A percentile compares a stretch with the other conserved stretches of the same genome.
phyloP scores from a whole-genome alignment of 2,888 invertebrate species.

The Orthosia cruda region DNA sequence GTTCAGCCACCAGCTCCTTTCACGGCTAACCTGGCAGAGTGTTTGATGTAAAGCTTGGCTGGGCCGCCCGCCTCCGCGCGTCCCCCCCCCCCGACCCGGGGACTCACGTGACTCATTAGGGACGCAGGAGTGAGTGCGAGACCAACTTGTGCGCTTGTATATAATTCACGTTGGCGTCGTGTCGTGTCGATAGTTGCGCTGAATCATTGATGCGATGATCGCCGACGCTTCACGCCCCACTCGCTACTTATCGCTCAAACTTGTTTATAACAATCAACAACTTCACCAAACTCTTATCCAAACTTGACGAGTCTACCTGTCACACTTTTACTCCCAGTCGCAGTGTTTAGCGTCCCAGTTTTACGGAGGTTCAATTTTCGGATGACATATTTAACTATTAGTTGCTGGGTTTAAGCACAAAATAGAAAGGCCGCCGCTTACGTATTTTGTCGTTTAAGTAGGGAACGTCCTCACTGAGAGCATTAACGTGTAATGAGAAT shows the following conservation, averaged over 20 bases:
- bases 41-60: background rate
- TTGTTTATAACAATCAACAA: constrained; percentile 33
- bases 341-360: too few relatives aligned
- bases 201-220: constrained; percentile 30
- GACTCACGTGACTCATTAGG: constrained; percentile 5
- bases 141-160: background rate
- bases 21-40: background rate
- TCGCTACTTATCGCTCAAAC: constrained; percentile 10
- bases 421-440: too few relatives aligned
- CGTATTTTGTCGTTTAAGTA: too few relatives aligned
- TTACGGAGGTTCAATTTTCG: too few relatives aligned
- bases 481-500: too few relatives aligned
- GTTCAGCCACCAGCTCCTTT: background rate
- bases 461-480: too few relatives aligned
- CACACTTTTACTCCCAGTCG: too few relatives aligned
- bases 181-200: constrained; percentile 13
- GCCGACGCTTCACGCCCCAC: constrained; percentile 2
- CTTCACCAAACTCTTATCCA: constrained; percentile 18
- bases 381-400: background rate
- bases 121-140: constrained; percentile 3
- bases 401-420: background rate
- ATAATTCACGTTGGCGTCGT: background rate
- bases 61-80: too few relatives aligned
- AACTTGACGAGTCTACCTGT: constrained; percentile 2
- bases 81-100: too few relatives aligned